These are phyloP conservation scores for Adoxophyes honmai DNA, from an alignment of 1,140 invertebrate species.

Conservation along the genomic window DNA sequence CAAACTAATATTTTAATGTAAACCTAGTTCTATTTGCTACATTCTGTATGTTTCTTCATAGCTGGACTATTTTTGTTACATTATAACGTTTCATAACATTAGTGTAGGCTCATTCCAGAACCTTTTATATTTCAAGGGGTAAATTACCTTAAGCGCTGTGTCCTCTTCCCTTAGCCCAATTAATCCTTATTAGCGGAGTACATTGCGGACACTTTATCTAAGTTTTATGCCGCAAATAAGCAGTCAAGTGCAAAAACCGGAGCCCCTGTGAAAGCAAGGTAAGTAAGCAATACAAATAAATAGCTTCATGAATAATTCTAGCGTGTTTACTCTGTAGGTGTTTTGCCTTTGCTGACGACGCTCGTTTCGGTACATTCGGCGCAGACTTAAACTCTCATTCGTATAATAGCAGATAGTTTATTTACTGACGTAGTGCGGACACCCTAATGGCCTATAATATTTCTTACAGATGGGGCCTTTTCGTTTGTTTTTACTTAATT, in stretches of 20 bases:
- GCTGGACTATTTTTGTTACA: no score
- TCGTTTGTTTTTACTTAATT: slow-evolving; percentile 11
- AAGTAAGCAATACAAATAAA: slow-evolving; percentile 70
- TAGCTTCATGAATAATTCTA: slow-evolving; percentile 66
- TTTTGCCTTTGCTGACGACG: slow-evolving; percentile 33
- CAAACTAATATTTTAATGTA: no score
- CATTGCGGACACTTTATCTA: background rate
- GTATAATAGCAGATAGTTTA: slow-evolving; percentile 59
- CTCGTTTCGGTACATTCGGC: slow-evolving; percentile 41
- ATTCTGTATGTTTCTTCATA: no score
- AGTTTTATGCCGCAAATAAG: slow-evolving; percentile 12
- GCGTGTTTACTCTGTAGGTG: slow-evolving; percentile 26
- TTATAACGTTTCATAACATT: no score
- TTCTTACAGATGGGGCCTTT: slow-evolving; percentile 8
- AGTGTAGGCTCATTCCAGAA: no score
- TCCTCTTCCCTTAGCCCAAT: no score
- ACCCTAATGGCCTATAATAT: slow-evolving; percentile 15
- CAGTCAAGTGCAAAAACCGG: slow-evolving; percentile 9
- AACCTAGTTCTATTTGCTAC: no score
- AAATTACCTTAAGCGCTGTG: no score
- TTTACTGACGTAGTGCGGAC: slow-evolving; percentile 34
- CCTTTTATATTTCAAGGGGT: no score
- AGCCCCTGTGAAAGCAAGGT: slow-evolving; percentile 16
- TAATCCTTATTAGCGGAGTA: background rate
- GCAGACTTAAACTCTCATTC: slow-evolving; percentile 63